Evolutionary conservation across 2,113 vertebrate species (phyloP), one percentile per base, ranked within the genome.

Genomic region (Albula glossodonta): DNA sequence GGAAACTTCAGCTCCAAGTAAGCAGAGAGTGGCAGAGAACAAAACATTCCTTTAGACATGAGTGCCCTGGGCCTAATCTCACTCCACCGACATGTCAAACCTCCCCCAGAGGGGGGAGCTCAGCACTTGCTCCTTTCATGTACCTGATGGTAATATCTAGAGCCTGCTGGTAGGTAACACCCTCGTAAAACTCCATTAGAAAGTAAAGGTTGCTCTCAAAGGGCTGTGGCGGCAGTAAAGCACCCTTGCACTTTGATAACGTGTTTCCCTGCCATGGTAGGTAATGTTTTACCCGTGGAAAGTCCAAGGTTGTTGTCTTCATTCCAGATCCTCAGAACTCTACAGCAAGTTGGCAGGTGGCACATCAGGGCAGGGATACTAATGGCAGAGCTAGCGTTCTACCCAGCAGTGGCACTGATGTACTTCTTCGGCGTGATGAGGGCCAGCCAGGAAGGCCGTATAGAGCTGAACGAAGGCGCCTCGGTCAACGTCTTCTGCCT

Each of bases 401-500:
- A 96, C 88, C 95, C 96, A 0, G 93, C 93, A 0, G 93, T 96
- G 87, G 95, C 94, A 0, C 91, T 97, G 41, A 79, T 95, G 1
- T 97, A 96, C 81, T 96, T 97, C 86, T 96, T 95, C 9, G 93
- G 91, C 0, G 94, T 97, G 85, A 86, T 94, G 84, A 90, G 90
- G 82, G 95, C 94, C 0, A 87, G 92, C 0, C 88, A 93, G 88
- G 90, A 93, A 0, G 87, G 94, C 41, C 90, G 87, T 0, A 87
- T 97, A 82, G 89, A 95, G 82, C 91, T 97, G 88, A 91, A 95
- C 2, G 89, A 95, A 9, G 92, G 92, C 0, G 96, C 96, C 0
- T 96, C 95, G 0, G 41, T 95, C 74, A 97, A 96, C 4, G 96
- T 97, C 5, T 96, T 96, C 92, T 95, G 92, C 25, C 90, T 96